Percentiles rank a stretch among this genome's conserved stretches.
Conservation (phyloP, 2,888 invertebrate genomes). For the Orthosia gothica region DNA sequence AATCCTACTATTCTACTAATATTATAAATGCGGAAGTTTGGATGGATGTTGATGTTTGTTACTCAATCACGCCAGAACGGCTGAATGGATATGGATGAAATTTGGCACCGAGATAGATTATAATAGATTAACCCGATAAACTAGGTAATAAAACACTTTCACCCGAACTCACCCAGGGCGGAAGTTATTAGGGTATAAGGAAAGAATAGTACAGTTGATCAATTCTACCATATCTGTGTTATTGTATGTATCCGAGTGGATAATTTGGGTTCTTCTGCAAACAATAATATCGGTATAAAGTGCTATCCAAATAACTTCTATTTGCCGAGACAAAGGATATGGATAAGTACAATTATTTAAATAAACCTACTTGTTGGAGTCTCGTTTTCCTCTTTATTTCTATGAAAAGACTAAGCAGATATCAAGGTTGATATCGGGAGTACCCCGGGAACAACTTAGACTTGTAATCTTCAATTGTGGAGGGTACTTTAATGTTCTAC, state of each 20-base stretch:
- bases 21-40: no score
- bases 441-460: background rate
- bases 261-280: background rate
- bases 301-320: conserved; percentile 3
- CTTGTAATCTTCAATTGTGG: background rate
- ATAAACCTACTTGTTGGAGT: background rate
- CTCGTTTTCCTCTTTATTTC: background rate
- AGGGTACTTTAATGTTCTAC: background rate
- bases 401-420: background rate
- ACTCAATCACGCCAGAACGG: no score
- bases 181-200: no score
- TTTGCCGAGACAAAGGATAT: background rate
- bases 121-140: no score
- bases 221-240: background rate
- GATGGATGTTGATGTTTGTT: no score
- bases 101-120: no score
- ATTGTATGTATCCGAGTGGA: background rate
- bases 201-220: no score
- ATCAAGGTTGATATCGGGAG: background rate
- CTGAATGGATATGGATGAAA: no score
- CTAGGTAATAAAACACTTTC: no score
- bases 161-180: no score
- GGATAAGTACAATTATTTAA: background rate
- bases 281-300: background rate
- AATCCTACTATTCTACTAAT: no score